A percentile compares a stretch with the other conserved stretches of the same genome.
These are phyloP conservation scores for Oncopodura yosiiana DNA, from an alignment of 1,140 invertebrate genomes.

Conservation along the genomic window DNA sequence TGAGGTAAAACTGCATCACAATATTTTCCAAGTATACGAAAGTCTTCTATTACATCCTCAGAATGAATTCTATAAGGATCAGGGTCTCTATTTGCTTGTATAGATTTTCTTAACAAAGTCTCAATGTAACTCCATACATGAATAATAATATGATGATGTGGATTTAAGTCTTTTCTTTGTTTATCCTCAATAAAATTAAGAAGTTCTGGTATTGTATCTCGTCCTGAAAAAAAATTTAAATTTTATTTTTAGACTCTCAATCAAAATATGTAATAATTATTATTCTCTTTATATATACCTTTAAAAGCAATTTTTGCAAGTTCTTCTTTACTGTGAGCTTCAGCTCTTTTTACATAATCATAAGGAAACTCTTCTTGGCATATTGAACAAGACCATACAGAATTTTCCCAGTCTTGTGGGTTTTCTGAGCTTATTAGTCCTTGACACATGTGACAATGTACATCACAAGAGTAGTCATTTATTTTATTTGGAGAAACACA, in stretches of 20 bases:
- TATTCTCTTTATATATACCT: not conserved
- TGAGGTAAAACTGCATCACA: constrained; percentile 18
- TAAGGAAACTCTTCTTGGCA: constrained; percentile 29
- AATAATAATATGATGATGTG: constrained; percentile 12
- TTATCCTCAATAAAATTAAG: constrained; percentile 10
- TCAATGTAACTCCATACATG: constrained; percentile 26
- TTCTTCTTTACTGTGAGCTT: not conserved
- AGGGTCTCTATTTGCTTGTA: constrained; percentile 5
- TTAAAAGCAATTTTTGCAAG: not conserved
- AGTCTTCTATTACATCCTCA: constrained; percentile 11
- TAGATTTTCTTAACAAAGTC: constrained; percentile 1
- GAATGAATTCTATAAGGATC: constrained; percentile 2
- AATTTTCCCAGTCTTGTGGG: constrained; percentile 13
- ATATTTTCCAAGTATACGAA: constrained; percentile 16
- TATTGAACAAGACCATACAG: constrained; percentile 26
- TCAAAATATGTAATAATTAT: not conserved
- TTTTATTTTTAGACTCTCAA: not conserved
- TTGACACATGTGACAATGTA: not conserved
- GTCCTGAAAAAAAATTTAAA: not conserved
- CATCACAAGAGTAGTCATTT: constrained; percentile 9
- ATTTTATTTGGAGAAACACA: constrained; percentile 14
- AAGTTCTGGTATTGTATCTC: constrained; percentile 4
- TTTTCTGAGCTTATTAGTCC: constrained; percentile 12
- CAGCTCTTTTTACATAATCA: not conserved
- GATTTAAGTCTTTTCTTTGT: constrained; percentile 8